Evolutionary conservation across 2,888 invertebrate species (phyloP).

Genomic region (Coremacera marginata): DNA sequence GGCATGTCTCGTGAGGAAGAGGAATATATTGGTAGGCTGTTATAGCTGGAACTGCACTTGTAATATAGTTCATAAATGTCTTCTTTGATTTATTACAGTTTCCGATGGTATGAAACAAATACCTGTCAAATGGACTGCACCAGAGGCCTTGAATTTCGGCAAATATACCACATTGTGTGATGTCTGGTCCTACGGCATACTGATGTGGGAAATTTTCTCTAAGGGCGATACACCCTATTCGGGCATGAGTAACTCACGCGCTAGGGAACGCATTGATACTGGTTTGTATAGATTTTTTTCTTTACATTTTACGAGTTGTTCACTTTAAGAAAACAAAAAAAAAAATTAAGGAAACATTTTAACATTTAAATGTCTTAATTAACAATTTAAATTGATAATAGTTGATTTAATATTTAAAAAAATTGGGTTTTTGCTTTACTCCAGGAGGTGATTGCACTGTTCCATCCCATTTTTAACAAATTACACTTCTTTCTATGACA

Average conservation of each 20-base stretch:
- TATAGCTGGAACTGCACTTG: background rate
- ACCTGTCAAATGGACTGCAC: slow-evolving; percentile 98
- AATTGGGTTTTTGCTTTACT: no score
- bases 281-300: slow-evolving; percentile 72
- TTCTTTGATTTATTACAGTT: slow-evolving; percentile 70
- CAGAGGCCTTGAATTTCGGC: slow-evolving; percentile 96
- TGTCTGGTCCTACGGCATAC: slow-evolving; percentile 96
- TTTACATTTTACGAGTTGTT: background rate
- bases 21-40: slow-evolving; percentile 80
- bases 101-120: slow-evolving; percentile 99
- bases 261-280: slow-evolving; percentile 92
- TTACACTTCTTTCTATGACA: no score
- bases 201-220: slow-evolving; percentile 97
- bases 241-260: slow-evolving; percentile 93
- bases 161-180: slow-evolving; percentile 96
- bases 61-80: background rate
- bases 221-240: slow-evolving; percentile 93
- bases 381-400: no score
- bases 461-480: no score
- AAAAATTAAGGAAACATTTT: no score
- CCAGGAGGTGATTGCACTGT: no score
- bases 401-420: no score
- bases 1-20: slow-evolving; percentile 98
- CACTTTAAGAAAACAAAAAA: background rate
- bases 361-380: no score